These are phyloP conservation scores for Murina feae DNA, from an alignment of 2,113 vertebrate species.

Conservation along the genomic window DNA sequence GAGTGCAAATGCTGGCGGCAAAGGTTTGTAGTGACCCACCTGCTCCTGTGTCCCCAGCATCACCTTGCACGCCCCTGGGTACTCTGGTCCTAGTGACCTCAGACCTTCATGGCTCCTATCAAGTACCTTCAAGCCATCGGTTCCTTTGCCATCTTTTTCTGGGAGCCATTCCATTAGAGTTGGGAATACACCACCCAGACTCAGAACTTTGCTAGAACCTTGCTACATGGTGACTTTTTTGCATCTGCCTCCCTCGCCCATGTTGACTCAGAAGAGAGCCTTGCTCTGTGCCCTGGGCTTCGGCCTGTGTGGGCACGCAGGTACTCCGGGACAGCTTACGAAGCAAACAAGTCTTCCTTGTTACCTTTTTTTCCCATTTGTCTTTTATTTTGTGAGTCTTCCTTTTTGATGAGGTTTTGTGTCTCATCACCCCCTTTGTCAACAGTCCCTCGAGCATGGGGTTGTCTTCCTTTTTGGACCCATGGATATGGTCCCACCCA, in stretches of 20 bases:
- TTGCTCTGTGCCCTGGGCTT: neutral
- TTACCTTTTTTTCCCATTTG: neutral
- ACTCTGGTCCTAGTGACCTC: neutral
- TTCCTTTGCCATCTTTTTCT: neutral
- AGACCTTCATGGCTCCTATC: neutral
- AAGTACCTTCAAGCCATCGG: neutral
- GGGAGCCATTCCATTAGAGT: accelerated
- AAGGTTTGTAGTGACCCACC: neutral
- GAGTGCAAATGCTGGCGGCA: neutral
- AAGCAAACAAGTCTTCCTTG: neutral
- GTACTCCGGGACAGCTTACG: neutral
- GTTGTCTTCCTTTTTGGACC: neutral
- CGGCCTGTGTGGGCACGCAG: accelerated
- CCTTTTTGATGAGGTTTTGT: neutral
- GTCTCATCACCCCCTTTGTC: neutral
- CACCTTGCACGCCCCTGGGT: neutral
- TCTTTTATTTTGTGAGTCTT: neutral
- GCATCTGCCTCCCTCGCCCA: accelerated
- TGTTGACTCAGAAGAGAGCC: too few species aligned
- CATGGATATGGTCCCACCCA: too few species aligned
- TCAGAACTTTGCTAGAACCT: neutral
- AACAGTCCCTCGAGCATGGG: neutral
- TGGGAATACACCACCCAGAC: neutral
- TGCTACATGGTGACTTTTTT: accelerated
- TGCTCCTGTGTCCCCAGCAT: neutral